Base-by-base conservation (phyloP, 2,888 invertebrate genomes). In the Piscicola geometra region DNA sequence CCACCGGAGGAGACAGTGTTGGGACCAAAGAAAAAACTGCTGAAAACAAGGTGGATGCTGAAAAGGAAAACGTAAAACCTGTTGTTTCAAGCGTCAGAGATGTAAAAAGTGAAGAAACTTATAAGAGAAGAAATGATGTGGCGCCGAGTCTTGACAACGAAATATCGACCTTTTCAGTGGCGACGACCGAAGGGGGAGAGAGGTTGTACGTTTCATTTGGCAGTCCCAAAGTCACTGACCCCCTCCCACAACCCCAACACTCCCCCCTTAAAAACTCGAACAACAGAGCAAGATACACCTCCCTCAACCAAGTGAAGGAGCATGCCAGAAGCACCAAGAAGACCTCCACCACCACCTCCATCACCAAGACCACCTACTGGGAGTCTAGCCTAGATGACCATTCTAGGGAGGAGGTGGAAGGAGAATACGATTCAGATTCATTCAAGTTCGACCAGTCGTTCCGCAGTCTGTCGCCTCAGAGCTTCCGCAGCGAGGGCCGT, bases 131-230 rank as follows among this genome's bases (percentile, higher is more conserved):
- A 47, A 41, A 15, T 25, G 50, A 50, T 28, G 28, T 18, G 2
- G 33, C n/a, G 5, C 73, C 73, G 18, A 73, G 52, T 28, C 21
- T 73, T 30, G 73, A 73, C 64, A 73, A 73, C 73, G 73, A 73
- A 41, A 73, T 73, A 28, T 73, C 73, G 1, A 35, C 73, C n/a
- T 73, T 73, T 33, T 33, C 32, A n/a, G 21, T 73, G 15, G 56
- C 73, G 9, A 3, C 32, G 15, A 73, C 56, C 18, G 73, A 73
- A 12, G 56, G 56, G 25, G 50, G 71, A 9, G 71, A 71, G 18
- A 1, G 71, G 15, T 36, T 71, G 21, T 71, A 71, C 56, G 28
- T 71, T 21, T 71, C 71, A 28, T 71, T 71, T n/a, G 64, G 64
- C 15, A 73, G 52, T 33, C 32, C 60, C 21, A 18, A 5, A 5